A percentile compares a stretch with the other conserved stretches of the same genome.
Conservation (phyloP, 2,797 vertebrate genomes). For the Sebastes hubbsi region DNA sequence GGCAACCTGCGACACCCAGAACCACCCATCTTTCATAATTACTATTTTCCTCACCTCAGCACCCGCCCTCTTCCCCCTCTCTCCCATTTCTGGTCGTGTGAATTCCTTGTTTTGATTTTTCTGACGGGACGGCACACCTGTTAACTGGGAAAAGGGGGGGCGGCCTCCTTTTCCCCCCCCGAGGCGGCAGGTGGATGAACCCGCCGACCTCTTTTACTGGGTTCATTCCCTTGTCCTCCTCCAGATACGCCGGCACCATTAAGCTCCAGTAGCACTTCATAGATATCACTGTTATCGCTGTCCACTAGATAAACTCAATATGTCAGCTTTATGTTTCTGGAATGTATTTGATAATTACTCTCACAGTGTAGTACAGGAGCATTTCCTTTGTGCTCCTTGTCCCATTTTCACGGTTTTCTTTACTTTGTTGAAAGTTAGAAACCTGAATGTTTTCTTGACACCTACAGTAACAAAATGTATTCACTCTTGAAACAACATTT, state of each 20-base stretch:
- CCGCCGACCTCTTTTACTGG: constrained; percentile 38
- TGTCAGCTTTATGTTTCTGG: not conserved
- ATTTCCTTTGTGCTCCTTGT: not conserved
- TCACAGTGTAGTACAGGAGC: not conserved
- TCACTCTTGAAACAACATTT: not conserved
- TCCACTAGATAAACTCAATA: not conserved
- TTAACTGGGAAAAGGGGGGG: constrained; percentile 21
- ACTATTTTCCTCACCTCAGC: constrained; percentile 37
- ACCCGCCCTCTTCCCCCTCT: not conserved
- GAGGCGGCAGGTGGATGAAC: constrained; percentile 79
- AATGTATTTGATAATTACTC: not conserved
- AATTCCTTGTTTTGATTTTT: constrained; percentile 59
- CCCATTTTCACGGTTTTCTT: not conserved
- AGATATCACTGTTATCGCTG: not conserved
- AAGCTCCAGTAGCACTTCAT: not conserved
- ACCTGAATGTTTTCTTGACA: not conserved
- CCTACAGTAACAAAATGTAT: not conserved
- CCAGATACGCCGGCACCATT: not conserved
- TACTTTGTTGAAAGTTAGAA: not conserved
- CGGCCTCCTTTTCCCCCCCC: constrained; percentile 26
- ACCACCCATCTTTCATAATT: constrained; percentile 43
- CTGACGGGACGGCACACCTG: constrained; percentile 65
- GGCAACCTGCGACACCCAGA: not conserved
- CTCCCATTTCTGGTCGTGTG: constrained; percentile 21
- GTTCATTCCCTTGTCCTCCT: constrained; percentile 32